Evolutionary conservation across 2,888 invertebrate species (phyloP).

Genomic region (Piscicola geometra): DNA sequence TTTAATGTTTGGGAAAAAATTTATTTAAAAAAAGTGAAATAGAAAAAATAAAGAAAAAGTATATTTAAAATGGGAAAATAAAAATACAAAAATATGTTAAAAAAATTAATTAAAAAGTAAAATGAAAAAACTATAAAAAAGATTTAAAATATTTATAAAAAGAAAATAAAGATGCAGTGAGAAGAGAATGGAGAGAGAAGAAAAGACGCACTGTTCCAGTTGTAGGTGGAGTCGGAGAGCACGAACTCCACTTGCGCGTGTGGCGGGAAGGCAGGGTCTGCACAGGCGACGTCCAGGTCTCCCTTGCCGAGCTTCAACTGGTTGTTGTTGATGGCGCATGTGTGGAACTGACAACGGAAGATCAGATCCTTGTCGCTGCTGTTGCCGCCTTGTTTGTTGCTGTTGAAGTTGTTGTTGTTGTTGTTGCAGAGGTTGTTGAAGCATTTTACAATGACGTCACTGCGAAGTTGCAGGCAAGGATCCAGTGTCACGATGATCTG

Average conservation of each 20-base stretch:
- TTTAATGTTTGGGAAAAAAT: too few relatives aligned
- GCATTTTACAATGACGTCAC: conserved; percentile 84
- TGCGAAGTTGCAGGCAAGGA: conserved; percentile 71
- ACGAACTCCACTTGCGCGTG: conserved; percentile 79
- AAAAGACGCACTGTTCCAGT: conserved; percentile 21
- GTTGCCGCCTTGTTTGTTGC: conserved; percentile 65
- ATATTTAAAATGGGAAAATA: neutral
- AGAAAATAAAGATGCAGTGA: neutral
- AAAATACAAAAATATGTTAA: neutral
- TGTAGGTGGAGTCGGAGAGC: conserved; percentile 57
- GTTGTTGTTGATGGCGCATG: conserved; percentile 80
- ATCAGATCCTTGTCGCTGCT: conserved; percentile 64
- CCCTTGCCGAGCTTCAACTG: conserved; percentile 77
- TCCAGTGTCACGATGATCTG: conserved; percentile 68
- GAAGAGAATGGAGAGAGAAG: neutral
- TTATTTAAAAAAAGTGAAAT: too few relatives aligned
- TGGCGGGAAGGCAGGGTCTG: conserved; percentile 72
- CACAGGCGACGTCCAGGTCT: conserved; percentile 77
- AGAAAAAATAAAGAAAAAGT: neutral
- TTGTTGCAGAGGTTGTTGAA: conserved; percentile 31
- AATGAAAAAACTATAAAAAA: neutral
- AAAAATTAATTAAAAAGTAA: neutral
- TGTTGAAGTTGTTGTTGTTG: conserved; percentile 30
- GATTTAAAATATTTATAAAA: neutral
- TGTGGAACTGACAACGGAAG: conserved; percentile 86